These are phyloP conservation scores for Zaprionus capensis DNA, from an alignment of 1,140 invertebrate species.

Conservation along the genomic window DNA sequence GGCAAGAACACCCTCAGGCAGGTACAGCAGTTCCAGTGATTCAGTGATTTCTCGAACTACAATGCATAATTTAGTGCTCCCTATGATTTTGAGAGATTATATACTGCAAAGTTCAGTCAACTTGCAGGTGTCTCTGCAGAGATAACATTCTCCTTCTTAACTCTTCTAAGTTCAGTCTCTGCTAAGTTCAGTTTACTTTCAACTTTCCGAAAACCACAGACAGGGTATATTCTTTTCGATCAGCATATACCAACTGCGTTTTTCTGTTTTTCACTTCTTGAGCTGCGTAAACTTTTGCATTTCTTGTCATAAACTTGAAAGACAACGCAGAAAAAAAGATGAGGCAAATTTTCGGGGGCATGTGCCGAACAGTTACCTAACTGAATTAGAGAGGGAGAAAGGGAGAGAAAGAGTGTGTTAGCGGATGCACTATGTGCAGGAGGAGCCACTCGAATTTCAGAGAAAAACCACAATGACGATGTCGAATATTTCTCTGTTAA, in stretches of 20 bases:
- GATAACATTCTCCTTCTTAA: neutral
- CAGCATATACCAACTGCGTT: neutral
- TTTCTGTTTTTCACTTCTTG: constrained; percentile 4
- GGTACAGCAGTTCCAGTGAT: neutral
- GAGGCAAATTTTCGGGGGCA: constrained; percentile 32
- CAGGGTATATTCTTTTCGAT: constrained; percentile 13
- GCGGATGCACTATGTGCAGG: constrained; percentile 3
- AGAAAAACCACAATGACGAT: constrained; percentile 43
- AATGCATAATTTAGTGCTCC: neutral
- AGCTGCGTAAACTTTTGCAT: constrained; percentile 61
- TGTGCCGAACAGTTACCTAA: constrained; percentile 45
- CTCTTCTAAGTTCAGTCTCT: no score
- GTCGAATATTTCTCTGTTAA: constrained; percentile 71
- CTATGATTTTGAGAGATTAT: neutral
- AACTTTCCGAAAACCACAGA: neutral
- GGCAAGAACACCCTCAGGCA: neutral
- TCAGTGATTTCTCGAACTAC: neutral
- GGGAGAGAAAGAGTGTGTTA: neutral
- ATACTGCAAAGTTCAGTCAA: neutral
- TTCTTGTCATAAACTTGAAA: constrained; percentile 52
- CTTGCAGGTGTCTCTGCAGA: neutral
- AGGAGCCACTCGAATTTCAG: constrained; percentile 66
- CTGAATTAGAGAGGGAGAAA: constrained; percentile 36
- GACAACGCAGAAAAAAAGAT: constrained; percentile 9
- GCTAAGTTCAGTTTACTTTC: neutral